Evolutionary conservation across 2,797 vertebrate genomes (phyloP).

Genomic region (Sternotherus odoratus): DNA sequence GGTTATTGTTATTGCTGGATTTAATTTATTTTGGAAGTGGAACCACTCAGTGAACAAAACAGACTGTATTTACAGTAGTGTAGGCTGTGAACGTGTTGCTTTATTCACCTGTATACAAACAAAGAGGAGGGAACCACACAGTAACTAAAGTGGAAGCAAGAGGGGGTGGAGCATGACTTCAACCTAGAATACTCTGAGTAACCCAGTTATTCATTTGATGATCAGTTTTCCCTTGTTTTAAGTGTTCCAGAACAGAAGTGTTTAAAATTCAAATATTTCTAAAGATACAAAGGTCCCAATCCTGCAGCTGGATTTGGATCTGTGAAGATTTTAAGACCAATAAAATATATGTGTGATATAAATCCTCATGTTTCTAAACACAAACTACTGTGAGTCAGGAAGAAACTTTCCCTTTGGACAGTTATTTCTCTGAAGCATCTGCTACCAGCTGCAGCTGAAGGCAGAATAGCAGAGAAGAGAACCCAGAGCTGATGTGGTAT

Average conservation of each 20-base stretch:
- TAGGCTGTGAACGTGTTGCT: background rate
- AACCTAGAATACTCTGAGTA: background rate
- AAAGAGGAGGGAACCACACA: background rate
- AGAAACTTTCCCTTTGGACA: background rate
- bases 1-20: background rate
- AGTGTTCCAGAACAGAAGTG: background rate
- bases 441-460: background rate
- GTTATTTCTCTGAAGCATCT: background rate
- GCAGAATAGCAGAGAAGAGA: background rate
- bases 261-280: background rate
- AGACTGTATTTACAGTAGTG: background rate
- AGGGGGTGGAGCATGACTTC: background rate
- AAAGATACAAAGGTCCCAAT: background rate
- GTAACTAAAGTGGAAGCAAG: background rate
- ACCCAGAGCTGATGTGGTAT: background rate
- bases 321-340: background rate
- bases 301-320: constrained; percentile 1
- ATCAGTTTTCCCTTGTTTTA: background rate
- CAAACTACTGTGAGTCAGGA: background rate
- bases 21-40: background rate
- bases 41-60: background rate
- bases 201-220: background rate
- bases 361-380: constrained; percentile 9
- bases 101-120: background rate
- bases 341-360: background rate